Evolutionary conservation across 2,797 vertebrate genomes (phyloP), one percentile per base, ranked within the genome.

Genomic region (Spondyliosoma cantharus): DNA sequence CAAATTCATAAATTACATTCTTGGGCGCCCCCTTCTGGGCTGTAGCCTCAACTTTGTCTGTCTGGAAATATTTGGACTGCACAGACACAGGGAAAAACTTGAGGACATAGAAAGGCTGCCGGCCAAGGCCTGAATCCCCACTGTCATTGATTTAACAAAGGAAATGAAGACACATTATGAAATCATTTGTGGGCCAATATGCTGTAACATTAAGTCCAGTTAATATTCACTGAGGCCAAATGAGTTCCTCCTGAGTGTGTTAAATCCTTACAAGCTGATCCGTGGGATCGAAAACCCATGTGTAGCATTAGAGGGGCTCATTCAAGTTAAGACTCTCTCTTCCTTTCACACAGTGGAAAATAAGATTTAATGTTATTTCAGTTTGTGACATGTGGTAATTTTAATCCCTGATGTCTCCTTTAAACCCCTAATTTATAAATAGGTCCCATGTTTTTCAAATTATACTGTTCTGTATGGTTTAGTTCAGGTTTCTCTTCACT

Each of bases 21-120:
- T 93, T 78, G 86, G 85, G 87, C 89, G 91, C 94, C 94, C 92
- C 91, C 94, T 93, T 72, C 91, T 94, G 94, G 86, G 1, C 60
- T 65, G 16, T 2, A 46, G 42, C 6, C 9, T 37, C 50, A 54
- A 9, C 3, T 70, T 73, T 17, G 3, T 70, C 17, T 42, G 22
- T 46, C 45, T 52, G 5, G 9, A 69, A 46, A 60, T 20, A 11
- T 43, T 45, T 43, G 2, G 4, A 19, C 46, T 20, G 27, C 42
- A 59, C 1, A 13, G 37, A 69, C 20, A 37, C 29, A 61, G 46
- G 5, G 64, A 61, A 61, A 71, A 74, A 37, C 53, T 22, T 29
- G 42, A 83, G 59, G 58, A 53, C 52, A 52, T 22, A 57, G 12
- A 5, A 11, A 78, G 71, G 59, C 49, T 54, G 45, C n/a, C 54